Conservation (phyloP, 2,888 invertebrate genomes). For the Clepsis dumicolana region DNA sequence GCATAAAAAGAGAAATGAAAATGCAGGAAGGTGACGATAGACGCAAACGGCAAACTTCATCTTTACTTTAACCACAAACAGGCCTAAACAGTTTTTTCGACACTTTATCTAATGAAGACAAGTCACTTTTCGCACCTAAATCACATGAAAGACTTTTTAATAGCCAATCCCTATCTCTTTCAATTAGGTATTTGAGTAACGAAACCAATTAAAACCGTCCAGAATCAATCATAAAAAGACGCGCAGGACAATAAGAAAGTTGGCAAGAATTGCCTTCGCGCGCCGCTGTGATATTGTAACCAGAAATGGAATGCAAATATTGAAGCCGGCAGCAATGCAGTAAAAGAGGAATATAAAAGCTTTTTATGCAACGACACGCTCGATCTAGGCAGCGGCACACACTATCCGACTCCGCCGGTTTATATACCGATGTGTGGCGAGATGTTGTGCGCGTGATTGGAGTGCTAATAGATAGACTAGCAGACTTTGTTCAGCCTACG, state of each 20-base stretch:
- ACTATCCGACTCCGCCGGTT: conserved; percentile 16
- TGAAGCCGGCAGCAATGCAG: conserved; percentile 69
- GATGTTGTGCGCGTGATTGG: conserved; percentile 24
- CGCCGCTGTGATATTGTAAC: conserved; percentile 63
- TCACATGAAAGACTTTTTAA: not conserved
- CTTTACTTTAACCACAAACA: too few relatives aligned
- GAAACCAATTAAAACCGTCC: conserved; percentile 29
- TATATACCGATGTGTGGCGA: not conserved
- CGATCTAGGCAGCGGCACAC: conserved; percentile 52
- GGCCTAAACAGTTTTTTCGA: too few relatives aligned
- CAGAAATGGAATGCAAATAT: conserved; percentile 81
- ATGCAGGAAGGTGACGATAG: too few relatives aligned
- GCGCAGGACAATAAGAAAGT: conserved; percentile 65
- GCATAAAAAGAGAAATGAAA: too few relatives aligned
- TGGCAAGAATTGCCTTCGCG: conserved; percentile 65
- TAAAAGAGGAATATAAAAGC: conserved; percentile 59
- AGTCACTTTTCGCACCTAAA: not conserved
- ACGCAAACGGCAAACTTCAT: too few relatives aligned
- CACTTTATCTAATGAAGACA: not conserved
- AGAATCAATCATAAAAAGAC: conserved; percentile 58
- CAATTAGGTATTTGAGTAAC: conserved; percentile 14
- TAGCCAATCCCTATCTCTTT: not conserved
- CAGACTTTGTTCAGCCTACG: conserved; percentile 8
- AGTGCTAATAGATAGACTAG: conserved; percentile 20
- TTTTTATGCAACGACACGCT: conserved; percentile 76